Evolutionary conservation across 2,113 vertebrate genomes (phyloP).

Genomic region (Setophaga kirtlandii): DNA sequence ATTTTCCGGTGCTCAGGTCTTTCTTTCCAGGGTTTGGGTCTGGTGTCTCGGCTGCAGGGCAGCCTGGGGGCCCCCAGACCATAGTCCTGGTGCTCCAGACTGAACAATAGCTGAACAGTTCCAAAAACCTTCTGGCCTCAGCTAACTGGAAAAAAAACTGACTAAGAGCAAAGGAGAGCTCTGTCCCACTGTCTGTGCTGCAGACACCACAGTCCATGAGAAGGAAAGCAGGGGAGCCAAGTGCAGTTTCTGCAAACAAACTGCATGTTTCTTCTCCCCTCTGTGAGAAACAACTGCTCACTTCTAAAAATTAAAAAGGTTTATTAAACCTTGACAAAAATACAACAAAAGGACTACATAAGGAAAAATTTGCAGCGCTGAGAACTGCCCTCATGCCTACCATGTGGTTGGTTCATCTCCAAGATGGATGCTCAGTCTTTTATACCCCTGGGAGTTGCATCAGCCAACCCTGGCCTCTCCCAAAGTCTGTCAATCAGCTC

Average conservation of each 20-base stretch:
- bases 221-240: neutral
- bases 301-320: too few species aligned
- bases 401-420: too few species aligned
- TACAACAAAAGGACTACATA: too few species aligned
- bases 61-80: neutral
- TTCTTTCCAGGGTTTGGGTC: fast-evolving
- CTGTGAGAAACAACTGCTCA: too few species aligned
- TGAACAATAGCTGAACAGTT: neutral
- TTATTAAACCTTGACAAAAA: too few species aligned
- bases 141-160: neutral
- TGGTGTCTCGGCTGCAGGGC: fast-evolving
- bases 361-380: too few species aligned
- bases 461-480: too few species aligned
- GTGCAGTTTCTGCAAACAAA: neutral
- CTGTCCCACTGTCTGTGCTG: neutral
- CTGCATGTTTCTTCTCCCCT: fast-evolving
- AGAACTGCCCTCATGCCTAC: too few species aligned
- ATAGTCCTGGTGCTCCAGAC: neutral
- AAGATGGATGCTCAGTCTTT: too few species aligned
- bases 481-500: too few species aligned
- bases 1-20: fast-evolving
- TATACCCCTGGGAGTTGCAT: too few species aligned
- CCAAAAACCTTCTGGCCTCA: neutral
- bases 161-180: neutral
- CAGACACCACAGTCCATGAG: neutral